Conservation (phyloP, 2,113 vertebrate genomes). For the Hydrochoerus hydrochaeris region DNA sequence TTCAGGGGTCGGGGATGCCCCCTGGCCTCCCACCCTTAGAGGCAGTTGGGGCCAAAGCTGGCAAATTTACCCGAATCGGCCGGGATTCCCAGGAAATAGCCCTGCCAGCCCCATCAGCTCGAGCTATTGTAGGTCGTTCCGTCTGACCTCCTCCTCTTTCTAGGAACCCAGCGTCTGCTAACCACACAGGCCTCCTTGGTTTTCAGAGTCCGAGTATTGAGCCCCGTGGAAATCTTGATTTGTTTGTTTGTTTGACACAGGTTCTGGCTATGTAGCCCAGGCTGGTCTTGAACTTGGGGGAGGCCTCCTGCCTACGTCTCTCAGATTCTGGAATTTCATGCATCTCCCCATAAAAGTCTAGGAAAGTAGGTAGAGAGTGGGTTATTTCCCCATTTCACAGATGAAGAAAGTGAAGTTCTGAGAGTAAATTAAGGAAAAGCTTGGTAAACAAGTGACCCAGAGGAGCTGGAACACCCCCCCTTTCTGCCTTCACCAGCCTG, state of each 20-base stretch:
- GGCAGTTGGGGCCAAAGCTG: background rate
- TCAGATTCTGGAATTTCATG: background rate
- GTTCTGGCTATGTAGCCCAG: background rate
- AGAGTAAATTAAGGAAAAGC: background rate
- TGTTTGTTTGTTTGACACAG: background rate
- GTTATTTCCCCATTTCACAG: background rate
- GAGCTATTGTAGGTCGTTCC: background rate
- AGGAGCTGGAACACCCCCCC: background rate
- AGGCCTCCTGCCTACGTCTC: background rate
- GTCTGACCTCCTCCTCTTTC: background rate
- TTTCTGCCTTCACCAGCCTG: background rate
- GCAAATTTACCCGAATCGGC: background rate
- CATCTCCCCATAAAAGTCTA: background rate
- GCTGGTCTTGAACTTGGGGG: background rate
- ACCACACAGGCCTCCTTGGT: background rate
- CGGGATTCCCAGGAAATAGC: background rate
- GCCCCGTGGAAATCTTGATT: background rate
- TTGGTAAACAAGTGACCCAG: background rate
- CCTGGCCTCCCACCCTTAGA: background rate
- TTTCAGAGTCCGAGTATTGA: constrained; percentile 22
- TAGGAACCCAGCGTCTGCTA: background rate
- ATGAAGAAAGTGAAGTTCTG: background rate
- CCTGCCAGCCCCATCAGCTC: background rate
- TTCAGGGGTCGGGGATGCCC: background rate
- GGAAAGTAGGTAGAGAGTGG: background rate